These are phyloP conservation scores for Zelostemma sp. DNA, from an alignment of 1,140 invertebrate genomes.

Conservation along the genomic window DNA sequence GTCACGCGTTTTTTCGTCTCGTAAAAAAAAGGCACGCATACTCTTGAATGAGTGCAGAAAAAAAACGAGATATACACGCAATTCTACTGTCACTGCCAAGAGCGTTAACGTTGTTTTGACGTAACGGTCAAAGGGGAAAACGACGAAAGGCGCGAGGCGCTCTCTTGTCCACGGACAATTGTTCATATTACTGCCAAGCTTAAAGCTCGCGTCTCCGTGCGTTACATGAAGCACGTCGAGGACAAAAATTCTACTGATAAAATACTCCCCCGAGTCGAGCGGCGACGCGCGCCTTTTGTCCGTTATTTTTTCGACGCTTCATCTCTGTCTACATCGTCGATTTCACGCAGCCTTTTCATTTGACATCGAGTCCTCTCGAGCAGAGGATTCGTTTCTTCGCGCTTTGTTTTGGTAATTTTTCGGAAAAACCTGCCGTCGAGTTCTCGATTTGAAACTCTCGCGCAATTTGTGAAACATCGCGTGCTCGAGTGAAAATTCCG, in stretches of 20 bases:
- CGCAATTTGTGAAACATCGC: no score
- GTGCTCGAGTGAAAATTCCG: no score
- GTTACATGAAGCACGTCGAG: constrained; percentile 38
- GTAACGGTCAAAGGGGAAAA: neutral
- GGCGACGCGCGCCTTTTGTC: constrained; percentile 27
- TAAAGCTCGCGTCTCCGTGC: constrained; percentile 56
- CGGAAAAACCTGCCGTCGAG: constrained; percentile 58
- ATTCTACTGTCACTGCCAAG: constrained; percentile 68
- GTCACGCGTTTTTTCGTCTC: constrained; percentile 28
- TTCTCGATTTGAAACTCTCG: no score
- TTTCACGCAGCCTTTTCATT: no score
- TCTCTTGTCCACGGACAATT: constrained; percentile 48
- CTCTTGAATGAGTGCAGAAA: neutral
- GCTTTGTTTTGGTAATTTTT: no score
- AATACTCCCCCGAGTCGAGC: constrained; percentile 50
- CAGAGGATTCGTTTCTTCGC: no score
- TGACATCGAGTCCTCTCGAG: no score
- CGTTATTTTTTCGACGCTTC: neutral
- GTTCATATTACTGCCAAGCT: constrained; percentile 68
- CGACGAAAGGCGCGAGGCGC: constrained; percentile 22
- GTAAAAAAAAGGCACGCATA: no score
- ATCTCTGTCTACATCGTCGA: no score
- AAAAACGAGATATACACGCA: constrained; percentile 44
- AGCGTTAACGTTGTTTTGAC: constrained; percentile 57
- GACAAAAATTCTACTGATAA: constrained; percentile 40